phyloP scores from a whole-genome alignment of 2,113 vertebrate genomes.

The Pan paniscus region DNA sequence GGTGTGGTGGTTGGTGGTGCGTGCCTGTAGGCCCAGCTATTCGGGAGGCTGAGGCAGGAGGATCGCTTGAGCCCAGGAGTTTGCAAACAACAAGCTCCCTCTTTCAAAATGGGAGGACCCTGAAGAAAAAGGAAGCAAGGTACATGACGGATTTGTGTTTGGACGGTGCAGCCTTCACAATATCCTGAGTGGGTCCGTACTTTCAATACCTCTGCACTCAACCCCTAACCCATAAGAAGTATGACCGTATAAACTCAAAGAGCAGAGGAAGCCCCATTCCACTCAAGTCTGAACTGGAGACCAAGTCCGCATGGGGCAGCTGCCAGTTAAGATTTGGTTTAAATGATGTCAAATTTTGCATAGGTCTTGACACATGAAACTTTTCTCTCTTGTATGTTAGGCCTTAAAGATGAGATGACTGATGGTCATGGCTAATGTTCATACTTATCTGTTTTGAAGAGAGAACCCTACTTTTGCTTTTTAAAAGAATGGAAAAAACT shows the following conservation, averaged over 20 bases:
- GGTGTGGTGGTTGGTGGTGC: no score
- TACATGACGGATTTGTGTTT: rapidly evolving
- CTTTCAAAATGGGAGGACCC: background rate
- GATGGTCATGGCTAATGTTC: background rate
- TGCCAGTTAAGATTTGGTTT: rapidly evolving
- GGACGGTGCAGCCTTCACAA: background rate
- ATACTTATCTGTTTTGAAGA: background rate
- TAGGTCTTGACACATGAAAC: background rate
- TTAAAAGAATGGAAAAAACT: background rate
- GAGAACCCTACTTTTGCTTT: background rate
- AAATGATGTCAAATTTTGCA: no score
- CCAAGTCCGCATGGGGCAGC: rapidly evolving
- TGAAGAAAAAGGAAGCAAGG: background rate
- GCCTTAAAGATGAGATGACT: background rate
- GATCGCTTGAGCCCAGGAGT: no score
- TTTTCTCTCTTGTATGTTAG: background rate
- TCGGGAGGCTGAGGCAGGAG: no score
- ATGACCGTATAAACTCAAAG: background rate
- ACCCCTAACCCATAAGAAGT: rapidly evolving
- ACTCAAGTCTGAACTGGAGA: background rate
- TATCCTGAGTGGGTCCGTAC: rapidly evolving
- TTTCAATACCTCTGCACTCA: background rate
- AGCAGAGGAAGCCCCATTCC: background rate
- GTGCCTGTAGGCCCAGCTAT: no score
- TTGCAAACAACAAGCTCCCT: background rate